Conservation (phyloP, 92 coral and sea anemone species). For the Actinernus sp. region DNA sequence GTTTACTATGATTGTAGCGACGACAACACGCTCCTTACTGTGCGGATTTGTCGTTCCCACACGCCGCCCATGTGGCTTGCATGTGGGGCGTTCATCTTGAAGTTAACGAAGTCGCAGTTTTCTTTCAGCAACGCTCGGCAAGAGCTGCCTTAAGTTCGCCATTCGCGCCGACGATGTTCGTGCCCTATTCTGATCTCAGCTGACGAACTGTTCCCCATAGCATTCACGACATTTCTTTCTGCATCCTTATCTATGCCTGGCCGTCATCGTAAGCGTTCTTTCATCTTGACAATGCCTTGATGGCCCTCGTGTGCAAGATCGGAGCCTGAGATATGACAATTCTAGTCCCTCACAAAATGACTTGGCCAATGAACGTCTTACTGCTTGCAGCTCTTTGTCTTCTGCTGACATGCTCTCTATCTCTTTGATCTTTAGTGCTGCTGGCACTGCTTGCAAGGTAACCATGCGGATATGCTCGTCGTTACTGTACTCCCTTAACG, state of each 20-base stretch:
- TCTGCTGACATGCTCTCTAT: slow-evolving; percentile 31
- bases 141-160: slow-evolving; percentile 27
- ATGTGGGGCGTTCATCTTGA: slow-evolving; percentile 39
- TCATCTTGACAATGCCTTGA: slow-evolving; percentile 59
- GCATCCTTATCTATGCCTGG: slow-evolving; percentile 54
- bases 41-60: slow-evolving; percentile 51
- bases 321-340: slow-evolving; percentile 43
- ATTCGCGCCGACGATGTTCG: slow-evolving; percentile 48
- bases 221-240: slow-evolving; percentile 26
- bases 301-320: slow-evolving; percentile 58
- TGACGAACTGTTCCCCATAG: slow-evolving; percentile 47
- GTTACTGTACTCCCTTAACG: slow-evolving; percentile 13
- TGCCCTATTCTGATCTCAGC: slow-evolving; percentile 38
- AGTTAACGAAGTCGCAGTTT: slow-evolving; percentile 45
- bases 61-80: slow-evolving; percentile 64
- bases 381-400: slow-evolving; percentile 27
- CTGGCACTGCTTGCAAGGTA: slow-evolving; percentile 48
- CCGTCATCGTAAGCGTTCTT: slow-evolving; percentile 61
- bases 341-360: slow-evolving; percentile 38
- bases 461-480: slow-evolving; percentile 36
- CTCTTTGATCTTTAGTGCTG: slow-evolving; percentile 48
- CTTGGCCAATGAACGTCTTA: slow-evolving; percentile 40
- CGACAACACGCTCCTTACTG: slow-evolving; percentile 38
- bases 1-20: slow-evolving; percentile 33
- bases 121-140: slow-evolving; percentile 38